These are phyloP conservation scores for Spongia lamella DNA, from an alignment of 37 sponge, comb jelly and placozoan species.

Conservation along the genomic window DNA sequence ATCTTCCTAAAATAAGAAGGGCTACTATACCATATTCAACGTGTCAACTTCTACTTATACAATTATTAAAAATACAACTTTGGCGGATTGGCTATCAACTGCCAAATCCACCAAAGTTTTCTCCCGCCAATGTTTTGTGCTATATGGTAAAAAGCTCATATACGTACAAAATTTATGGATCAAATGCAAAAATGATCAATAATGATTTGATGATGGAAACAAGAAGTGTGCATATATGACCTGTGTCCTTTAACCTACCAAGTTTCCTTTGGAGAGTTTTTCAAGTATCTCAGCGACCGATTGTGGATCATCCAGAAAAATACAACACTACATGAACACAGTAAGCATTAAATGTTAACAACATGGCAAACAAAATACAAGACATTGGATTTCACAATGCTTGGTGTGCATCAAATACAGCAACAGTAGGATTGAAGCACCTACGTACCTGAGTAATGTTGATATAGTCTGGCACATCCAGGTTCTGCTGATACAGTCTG, in stretches of 20 bases:
- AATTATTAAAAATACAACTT: neutral
- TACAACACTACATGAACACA: conserved; percentile 63
- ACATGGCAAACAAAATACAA: no score
- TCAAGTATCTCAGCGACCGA: conserved; percentile 80
- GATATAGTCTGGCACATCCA: conserved; percentile 83
- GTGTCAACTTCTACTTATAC: neutral
- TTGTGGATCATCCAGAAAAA: conserved; percentile 83
- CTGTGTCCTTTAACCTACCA: conserved; percentile 33
- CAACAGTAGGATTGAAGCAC: neutral
- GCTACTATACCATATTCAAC: no score
- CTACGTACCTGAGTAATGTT: conserved; percentile 74
- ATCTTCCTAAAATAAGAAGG: conserved; percentile 54
- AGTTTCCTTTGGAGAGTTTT: conserved; percentile 63
- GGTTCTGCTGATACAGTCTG: conserved; percentile 45
- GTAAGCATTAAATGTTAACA: no score
- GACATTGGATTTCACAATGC: no score
- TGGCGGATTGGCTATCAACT: no score
- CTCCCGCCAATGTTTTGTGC: no score
- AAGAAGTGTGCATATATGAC: no score
- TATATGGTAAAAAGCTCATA: neutral
- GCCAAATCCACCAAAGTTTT: no score
- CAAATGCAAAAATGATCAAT: neutral
- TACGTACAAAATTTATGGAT: neutral
- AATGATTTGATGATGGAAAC: no score
- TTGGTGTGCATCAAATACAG: neutral